Evolutionary conservation across 2,888 invertebrate genomes (phyloP).

Genomic region (Chrysolina oricalcia): DNA sequence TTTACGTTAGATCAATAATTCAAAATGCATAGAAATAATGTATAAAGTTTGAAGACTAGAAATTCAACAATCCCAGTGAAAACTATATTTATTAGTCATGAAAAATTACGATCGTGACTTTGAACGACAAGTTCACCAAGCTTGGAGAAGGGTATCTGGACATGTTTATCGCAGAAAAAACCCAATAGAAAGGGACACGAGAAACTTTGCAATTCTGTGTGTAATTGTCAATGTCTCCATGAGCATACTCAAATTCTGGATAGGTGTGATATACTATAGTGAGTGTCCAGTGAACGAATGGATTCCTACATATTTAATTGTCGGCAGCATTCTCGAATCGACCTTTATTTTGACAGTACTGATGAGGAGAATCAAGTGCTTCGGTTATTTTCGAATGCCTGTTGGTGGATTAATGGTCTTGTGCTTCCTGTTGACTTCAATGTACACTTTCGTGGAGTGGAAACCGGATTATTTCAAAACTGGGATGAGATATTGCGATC

Average conservation of each 20-base stretch:
- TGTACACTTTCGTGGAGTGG: constrained; percentile 51
- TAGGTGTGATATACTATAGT: constrained; percentile 30
- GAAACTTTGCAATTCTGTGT: constrained; percentile 23
- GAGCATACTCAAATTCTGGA: constrained; percentile 28
- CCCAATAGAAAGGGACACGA: constrained; percentile 19
- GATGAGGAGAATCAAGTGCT: constrained; percentile 29
- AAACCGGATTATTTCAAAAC: constrained; percentile 55
- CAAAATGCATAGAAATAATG: too few species aligned
- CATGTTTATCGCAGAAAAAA: constrained; percentile 32
- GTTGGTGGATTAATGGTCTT: constrained; percentile 33
- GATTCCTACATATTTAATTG: constrained; percentile 33
- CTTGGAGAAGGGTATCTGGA: constrained; percentile 31
- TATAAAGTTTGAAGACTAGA: neutral
- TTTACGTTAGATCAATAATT: too few species aligned
- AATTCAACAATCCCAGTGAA: neutral
- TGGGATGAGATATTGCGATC: constrained; percentile 53
- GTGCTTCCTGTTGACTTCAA: constrained; percentile 29
- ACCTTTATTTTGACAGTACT: constrained; percentile 43
- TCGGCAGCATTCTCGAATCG: constrained; percentile 38
- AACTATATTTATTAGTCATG: neutral
- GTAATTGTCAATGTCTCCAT: constrained; percentile 22
- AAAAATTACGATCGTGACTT: neutral
- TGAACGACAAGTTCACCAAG: constrained; percentile 26
- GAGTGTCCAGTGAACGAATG: constrained; percentile 38
- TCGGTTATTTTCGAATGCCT: constrained; percentile 26